Evolutionary conservation across 37 sponge, comb jelly and placozoan species (phyloP), one percentile per base, ranked within the genome.

Genomic region (Axinella damicornis): DNA sequence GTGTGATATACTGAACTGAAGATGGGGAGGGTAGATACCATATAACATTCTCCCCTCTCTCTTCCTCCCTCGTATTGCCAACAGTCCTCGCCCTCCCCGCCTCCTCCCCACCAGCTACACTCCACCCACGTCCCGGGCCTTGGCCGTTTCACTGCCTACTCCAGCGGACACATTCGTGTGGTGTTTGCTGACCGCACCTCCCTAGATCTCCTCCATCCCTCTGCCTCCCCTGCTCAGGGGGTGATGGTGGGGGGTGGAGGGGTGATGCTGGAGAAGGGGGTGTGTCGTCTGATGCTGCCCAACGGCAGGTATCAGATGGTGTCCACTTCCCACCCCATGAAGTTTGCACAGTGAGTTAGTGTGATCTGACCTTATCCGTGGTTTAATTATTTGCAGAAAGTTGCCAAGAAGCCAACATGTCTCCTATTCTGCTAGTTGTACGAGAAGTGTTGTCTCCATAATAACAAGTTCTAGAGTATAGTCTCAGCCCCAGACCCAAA

Each of bases 161-260:
- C 33, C 18, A 74, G 62, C 57, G 86, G 86, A 2, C 54, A 59
- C 24, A 30, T 85, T 22, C 13, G 60, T n/a, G 28, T 76, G 9
- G 70, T 39, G 27, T 85, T 77, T 40, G 2, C 24, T 14, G 78
- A 85, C 32, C 57, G 58, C 11, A 37, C 78, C 15, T 20, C 20
- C 27, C 36, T 85, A 4, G 86, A 85, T 19, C 56, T 76, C 70
- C 69, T 71, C 60, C 57, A 39, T 22, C 77, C 85, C 24, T 57
- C 52, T 31, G 25, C 65, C 21, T 13, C 27, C 21, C 36, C 27
- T 1, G 9, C 22, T 11, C 38, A 37, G 18, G 31, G 17, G 24
- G 79, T 33, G 18, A 5, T 18, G 28, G 36, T 28, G 33, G 57
- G 46, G 19, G 22, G 57, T 30, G 28, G 53, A 24, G 28, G 53